Percentiles rank a stretch among this genome's conserved stretches.
Evolutionary conservation across 2,113 vertebrate genomes (phyloP).

Genomic region (Ophiodon elongatus): DNA sequence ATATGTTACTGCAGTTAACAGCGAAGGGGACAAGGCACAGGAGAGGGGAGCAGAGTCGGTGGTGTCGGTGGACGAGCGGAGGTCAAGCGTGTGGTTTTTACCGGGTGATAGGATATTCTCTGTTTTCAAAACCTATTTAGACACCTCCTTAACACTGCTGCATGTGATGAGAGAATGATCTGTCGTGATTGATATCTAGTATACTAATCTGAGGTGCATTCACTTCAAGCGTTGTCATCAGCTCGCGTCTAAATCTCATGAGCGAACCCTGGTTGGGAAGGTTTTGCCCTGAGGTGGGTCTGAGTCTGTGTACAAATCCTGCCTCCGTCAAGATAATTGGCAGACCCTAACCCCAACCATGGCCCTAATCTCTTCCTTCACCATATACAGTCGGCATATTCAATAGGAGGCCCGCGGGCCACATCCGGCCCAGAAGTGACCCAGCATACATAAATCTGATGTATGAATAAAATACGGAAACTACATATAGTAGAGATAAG

Average conservation of each 20-base stretch:
- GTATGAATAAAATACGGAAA: neutral
- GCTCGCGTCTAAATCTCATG: neutral
- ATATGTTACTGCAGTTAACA: slow-evolving; percentile 3
- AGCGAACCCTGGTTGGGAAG: neutral
- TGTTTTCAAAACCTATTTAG: too few species aligned
- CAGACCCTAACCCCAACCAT: neutral
- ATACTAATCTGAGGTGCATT: neutral
- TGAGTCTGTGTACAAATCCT: neutral
- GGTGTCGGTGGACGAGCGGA: neutral
- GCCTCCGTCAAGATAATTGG: neutral
- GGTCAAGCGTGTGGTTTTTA: slow-evolving; percentile 3
- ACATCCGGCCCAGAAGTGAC: neutral
- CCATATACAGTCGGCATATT: neutral
- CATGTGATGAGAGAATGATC: neutral
- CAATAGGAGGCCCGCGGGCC: neutral
- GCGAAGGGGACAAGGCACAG: neutral
- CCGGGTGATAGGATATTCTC: neutral
- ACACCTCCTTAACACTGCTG: neutral
- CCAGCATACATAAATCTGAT: neutral
- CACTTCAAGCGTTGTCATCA: neutral
- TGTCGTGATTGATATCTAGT: neutral
- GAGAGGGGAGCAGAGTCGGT: neutral
- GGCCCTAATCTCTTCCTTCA: neutral
- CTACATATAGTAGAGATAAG: neutral
- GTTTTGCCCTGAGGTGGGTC: neutral